A percentile compares a stretch with the other conserved stretches of the same genome.
phyloP scores from a whole-genome alignment of 2,113 vertebrate genomes.

The Pterophyllum scalare region DNA sequence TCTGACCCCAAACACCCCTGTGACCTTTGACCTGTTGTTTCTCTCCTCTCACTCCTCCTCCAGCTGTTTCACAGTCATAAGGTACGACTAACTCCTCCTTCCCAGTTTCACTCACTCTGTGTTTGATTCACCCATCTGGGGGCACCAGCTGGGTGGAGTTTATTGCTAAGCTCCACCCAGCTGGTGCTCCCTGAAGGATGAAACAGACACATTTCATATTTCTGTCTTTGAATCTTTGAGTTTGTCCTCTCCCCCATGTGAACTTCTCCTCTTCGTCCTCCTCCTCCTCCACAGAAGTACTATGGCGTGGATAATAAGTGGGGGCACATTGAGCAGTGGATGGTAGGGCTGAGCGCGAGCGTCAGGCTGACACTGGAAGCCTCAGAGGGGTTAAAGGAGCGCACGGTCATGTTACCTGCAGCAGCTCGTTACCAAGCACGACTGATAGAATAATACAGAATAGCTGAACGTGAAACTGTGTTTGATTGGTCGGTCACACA shows the following conservation, averaged over 20 bases:
- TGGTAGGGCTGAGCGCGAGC: constrained; percentile 83
- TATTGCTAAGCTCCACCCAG: neutral
- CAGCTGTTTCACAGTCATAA: constrained; percentile 60
- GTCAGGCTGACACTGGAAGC: neutral
- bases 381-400: neutral
- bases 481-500: too few species aligned
- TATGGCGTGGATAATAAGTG: constrained; percentile 95
- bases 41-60: constrained; percentile 19
- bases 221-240: neutral
- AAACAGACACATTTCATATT: neutral
- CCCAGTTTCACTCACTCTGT: neutral
- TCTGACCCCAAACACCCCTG: neutral
- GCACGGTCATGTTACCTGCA: neutral
- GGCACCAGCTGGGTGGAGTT: neutral
- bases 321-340: constrained; percentile 98
- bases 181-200: neutral
- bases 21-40: neutral
- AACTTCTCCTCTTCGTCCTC: neutral
- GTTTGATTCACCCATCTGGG: neutral
- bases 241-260: neutral
- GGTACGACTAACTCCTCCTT: constrained; percentile 36
- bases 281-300: constrained; percentile 84
- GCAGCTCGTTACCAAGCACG: neutral
- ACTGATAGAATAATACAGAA: too few species aligned
- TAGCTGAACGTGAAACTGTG: too few species aligned